Base-by-base conservation (phyloP, 2,797 vertebrate genomes). In the Cygnus olor region DNA sequence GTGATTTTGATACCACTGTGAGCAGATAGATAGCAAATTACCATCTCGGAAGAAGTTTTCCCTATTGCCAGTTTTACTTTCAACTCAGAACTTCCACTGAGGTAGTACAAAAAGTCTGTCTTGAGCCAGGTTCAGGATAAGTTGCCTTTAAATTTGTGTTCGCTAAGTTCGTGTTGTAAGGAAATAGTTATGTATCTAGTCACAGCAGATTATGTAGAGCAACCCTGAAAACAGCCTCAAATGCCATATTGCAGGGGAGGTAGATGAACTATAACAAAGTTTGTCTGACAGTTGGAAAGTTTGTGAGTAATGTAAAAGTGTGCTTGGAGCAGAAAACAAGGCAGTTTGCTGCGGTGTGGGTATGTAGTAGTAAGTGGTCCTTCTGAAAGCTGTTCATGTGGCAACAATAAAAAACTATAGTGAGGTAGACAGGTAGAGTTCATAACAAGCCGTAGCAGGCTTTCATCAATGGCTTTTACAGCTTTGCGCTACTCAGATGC, bases 401-500 rank as follows among this genome's bases (percentile, higher is more conserved):
- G 90, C 91, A 95, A 80, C 80, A 90, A 96, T 71, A 81, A 89
- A 80, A 66, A 85, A 45, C 79, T 32, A 77, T 7, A 79, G 78
- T 63, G 54, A 85, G 71, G 82, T 44, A 92, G 80, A 93, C 85
- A 93, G 87, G 95, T 77, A 96, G 92, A 85, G 91, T 34, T 94
- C 49, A 4, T 70, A 86, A 93, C 60, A 88, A 84, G 56, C 92
- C 86, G 34, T 13, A 78, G 73, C 47, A 86, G 89, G 49, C 63
- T 94, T 74, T 88, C 88, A 51, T 56, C 88, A 25, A 91, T 94
- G 93, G 83, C 81, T 96, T 96, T 93, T 89, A 63, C 94, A 95
- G 94, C 70, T 94, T 94, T 83, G 71, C 65, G n/a, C 93, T 82
- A 54, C 94, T 96, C 81, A 36, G 87, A 92, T 92, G 85, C 72